Evolutionary conservation across 2,797 vertebrate genomes (phyloP), one percentile per base, ranked within the genome.

Genomic region (Cossypha heuglini): DNA sequence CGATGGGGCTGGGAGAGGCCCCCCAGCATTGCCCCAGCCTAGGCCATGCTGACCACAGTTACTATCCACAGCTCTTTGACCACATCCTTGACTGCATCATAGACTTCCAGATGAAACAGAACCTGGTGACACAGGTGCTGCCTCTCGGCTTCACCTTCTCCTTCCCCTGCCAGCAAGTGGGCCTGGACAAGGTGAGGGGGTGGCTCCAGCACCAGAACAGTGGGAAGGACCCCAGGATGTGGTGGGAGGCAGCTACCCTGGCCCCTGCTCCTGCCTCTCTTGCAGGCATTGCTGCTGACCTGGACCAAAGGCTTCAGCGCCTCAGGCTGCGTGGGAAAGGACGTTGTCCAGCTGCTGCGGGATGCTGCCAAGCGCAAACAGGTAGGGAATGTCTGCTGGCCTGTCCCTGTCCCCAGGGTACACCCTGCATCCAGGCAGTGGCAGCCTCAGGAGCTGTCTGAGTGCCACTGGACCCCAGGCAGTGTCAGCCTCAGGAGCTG

Each of bases 221-320:
- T 16, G 25, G 24, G 68, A 45, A 62, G 22, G 12, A 51, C 10
- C 13, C 5, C 0, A 2, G 33, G 29, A 13, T 43, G 5, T 0
- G 5, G 22, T 43, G 18, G 0, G 0, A 54, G 22, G 16, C 31
- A 45, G 74, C 48, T 49, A 49, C 66, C 57, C 57, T 9, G 4
- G 17, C n/a, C 20, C 20, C 33, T 81, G 49, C 45, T 77, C 35
- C 15, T 61, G 25, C 19, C 40, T 37, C 58, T 38, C 75, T 80
- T 83, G 22, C 95, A 99, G 99, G 98, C 98, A 48, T 97, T 99
- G 82, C 98, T 99, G 95, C 98, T 99, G 93, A 98, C 80, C 71
- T 99, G 99, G 99, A 99, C 98, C 48, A 99, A 99, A 97, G 98
- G 99, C 57, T 99, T 99, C 96, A 98, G 78, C 0, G 99, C 98